Evolutionary conservation across 2,888 invertebrate species (phyloP), one percentile per base, ranked within the genome.

Genomic region (Eumacrocentrus americanus): DNA sequence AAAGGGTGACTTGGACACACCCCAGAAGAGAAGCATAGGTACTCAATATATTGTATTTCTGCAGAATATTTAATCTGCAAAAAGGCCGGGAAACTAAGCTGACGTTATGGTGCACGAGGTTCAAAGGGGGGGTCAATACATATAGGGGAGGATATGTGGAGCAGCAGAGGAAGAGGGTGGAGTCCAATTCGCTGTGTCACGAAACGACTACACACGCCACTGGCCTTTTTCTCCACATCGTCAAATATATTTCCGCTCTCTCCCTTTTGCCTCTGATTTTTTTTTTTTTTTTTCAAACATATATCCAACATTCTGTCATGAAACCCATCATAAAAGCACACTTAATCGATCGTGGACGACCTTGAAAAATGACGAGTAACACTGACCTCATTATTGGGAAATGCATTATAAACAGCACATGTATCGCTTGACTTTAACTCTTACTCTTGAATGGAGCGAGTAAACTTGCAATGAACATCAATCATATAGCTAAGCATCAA

Each of bases 11-110:
- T 42, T 42, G 18, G 42, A 20, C 42, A 20, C 42, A 42, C 42
- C 42, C 42, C 20, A 42, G 20, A 18, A 16, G 42, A 42, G 18
- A 42, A 7, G 7, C 20, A 16, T 3, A 20, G 5, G 42, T 42
- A 42, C n/a, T 3, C 20, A 42, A 42, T 42, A 48, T 34, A 48
- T 48, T 25, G 34, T 40, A 52, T 38, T 40, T 52, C 52, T 40
- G 12, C 37, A 14, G 40, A 22, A 52, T 65, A 67, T 70, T 70
- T 66, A 65, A 68, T 71, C 68, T 63, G 63, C 68, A 61, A 66
- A 68, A 66, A 70, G 67, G 66, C 59, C 60, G 58, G 60, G 58
- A 37, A 56, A 44, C 56, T 67, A 64, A 66, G 62, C 69, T 47
- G 56, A 44, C 61, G 61, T 65, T 70, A 63, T 65, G 68, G 62